Conservation (phyloP, 2,888 invertebrate species). For the Ptilodon capucinus region DNA sequence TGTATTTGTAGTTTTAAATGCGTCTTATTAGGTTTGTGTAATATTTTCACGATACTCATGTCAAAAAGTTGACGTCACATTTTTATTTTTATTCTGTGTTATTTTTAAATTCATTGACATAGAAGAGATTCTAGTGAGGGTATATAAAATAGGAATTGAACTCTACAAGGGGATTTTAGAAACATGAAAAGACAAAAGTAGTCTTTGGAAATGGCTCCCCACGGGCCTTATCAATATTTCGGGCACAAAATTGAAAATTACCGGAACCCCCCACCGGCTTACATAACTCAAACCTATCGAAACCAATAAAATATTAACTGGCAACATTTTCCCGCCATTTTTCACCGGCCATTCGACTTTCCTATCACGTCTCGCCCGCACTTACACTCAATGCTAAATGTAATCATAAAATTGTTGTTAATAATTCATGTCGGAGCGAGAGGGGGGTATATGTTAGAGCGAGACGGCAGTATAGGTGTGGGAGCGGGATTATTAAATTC, state of each 20-base stretch:
- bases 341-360: constrained; percentile 70
- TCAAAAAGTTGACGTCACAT: too few species aligned
- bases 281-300: constrained; percentile 79
- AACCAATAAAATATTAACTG: constrained; percentile 80
- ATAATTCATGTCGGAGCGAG: constrained; percentile 70
- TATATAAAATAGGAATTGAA: too few species aligned
- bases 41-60: too few species aligned
- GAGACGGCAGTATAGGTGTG: constrained; percentile 50
- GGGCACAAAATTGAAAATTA: constrained; percentile 80
- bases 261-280: constrained; percentile 58
- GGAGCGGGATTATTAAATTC: constrained; percentile 79
- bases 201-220: constrained; percentile 38
- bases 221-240: constrained; percentile 74
- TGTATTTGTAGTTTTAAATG: too few species aligned
- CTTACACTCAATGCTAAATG: constrained; percentile 77
- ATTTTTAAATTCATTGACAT: too few species aligned
- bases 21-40: too few species aligned
- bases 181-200: too few species aligned
- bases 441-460: constrained; percentile 34
- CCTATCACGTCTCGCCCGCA: constrained; percentile 71
- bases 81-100: too few species aligned
- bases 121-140: too few species aligned
- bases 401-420: constrained; percentile 82
- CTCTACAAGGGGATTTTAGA: too few species aligned
- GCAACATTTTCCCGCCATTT: constrained; percentile 74